Evolutionary conservation across 2,113 vertebrate species (phyloP).

Genomic region (Notarius lentiginosus): DNA sequence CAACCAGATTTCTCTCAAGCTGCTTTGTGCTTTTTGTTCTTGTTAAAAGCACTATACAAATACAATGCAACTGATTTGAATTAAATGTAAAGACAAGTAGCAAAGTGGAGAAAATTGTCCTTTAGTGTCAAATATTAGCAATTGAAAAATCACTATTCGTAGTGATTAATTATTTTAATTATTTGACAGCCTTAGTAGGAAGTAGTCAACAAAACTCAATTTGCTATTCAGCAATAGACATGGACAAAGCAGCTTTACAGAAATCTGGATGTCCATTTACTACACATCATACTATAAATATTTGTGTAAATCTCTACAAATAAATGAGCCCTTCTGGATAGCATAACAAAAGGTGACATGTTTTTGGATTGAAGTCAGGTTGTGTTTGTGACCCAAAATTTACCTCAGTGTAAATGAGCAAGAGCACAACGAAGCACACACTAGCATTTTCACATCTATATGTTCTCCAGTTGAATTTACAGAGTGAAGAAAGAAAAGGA

Average conservation of each 20-base stretch:
- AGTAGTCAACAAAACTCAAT: not conserved
- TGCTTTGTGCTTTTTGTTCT: not conserved
- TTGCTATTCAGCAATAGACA: not conserved
- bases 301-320: not conserved
- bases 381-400: constrained; percentile 18
- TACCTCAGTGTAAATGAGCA: constrained; percentile 11
- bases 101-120: not conserved
- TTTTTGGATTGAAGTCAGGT: constrained; percentile 9
- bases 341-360: not conserved
- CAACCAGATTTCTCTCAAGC: not conserved
- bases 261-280: not conserved
- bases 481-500: not conserved
- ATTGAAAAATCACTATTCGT: not conserved
- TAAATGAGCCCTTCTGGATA: not conserved
- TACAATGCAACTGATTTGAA: not conserved
- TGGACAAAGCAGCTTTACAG: not conserved
- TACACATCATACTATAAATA: not conserved
- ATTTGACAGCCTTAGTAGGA: not conserved
- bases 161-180: not conserved
- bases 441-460: not conserved
- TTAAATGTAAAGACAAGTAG: not conserved
- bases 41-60: not conserved
- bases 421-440: not conserved
- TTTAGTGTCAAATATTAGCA: not conserved
- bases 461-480: not conserved